These are phyloP conservation scores for Panthera leo DNA, from an alignment of 2,113 vertebrate genomes.

Conservation along the genomic window DNA sequence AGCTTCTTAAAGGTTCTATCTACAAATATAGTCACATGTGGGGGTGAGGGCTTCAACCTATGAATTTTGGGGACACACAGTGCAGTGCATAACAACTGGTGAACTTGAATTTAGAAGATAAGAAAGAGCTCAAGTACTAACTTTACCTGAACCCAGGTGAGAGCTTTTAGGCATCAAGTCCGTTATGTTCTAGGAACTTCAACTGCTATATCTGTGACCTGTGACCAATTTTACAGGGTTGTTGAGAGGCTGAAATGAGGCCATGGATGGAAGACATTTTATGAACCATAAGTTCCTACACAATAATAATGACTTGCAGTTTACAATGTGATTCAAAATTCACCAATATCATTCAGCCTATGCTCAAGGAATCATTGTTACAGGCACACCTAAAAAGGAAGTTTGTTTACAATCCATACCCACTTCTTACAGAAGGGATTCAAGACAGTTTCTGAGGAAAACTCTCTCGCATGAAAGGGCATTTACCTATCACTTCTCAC, in stretches of 20 bases:
- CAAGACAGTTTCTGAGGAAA: not conserved
- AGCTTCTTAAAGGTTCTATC: not conserved
- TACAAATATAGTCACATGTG: not conserved
- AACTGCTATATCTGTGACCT: not conserved
- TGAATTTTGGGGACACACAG: not conserved
- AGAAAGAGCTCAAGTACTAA: not conserved
- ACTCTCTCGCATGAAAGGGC: not conserved
- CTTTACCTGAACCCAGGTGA: not conserved
- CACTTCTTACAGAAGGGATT: not conserved
- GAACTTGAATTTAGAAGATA: conserved; percentile 36
- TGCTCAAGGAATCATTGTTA: not conserved
- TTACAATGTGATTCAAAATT: not conserved
- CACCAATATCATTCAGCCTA: not conserved
- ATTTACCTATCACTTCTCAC: conserved; percentile 77
- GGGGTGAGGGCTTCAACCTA: not conserved
- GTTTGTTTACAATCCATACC: not conserved
- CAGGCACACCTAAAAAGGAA: not conserved
- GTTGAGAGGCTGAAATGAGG: not conserved
- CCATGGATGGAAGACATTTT: not conserved
- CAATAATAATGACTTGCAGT: not conserved
- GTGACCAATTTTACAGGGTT: not conserved
- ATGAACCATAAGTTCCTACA: not conserved
- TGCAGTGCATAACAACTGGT: not conserved
- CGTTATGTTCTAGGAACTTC: not conserved
- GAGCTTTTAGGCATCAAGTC: not conserved